Evolutionary conservation across 2,797 vertebrate species (phyloP), one percentile per base, ranked within the genome.

Genomic region (Gorsachius magnificus): DNA sequence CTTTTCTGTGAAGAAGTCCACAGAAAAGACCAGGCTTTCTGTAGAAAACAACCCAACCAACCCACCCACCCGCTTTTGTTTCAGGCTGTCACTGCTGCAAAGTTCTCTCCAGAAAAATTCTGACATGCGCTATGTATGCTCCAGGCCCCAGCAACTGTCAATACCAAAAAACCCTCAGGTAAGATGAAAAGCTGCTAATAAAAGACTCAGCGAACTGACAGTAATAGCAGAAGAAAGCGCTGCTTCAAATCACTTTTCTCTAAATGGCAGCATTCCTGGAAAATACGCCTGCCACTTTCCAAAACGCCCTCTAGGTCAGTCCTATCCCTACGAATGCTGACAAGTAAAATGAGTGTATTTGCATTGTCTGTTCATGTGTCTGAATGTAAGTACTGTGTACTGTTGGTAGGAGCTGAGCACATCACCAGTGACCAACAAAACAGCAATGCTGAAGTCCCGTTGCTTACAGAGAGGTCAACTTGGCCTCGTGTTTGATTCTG

Each of bases 271-370:
- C 9, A 36, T 28, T 85, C 26, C 11, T 31, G 60, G 65, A 64
- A 51, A 90, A 75, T 4, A 13, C 11, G 7, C 61, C 90, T 66
- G 56, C 57, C 9, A 1, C 36, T 29, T 63, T 25, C 56, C 13
- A 5, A 18, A 48, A 31, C 3, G 9, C 53, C 38, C 14, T 9
- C 1, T 2, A 36, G 76, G 57, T 43, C 54, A 63, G 21, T 7
- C 25, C 29, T 36, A 46, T 20, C 83, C 33, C 92, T 13, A 24
- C 43, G 10, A 8, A 3, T 1, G 3, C 69, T 35, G 74, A 14
- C 45, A 28, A 26, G 13, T 54, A 6, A 15, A 48, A 35, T 1
- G 16, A 53, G 43, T 4, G 0, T 2, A 7, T 14, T 21, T 2
- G 1, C 2, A 1, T 1, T 28, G 51, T 9, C 45, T 35, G 26